These are phyloP conservation scores for Ameiurus melas DNA, from an alignment of 2,113 vertebrate species.

Conservation along the genomic window DNA sequence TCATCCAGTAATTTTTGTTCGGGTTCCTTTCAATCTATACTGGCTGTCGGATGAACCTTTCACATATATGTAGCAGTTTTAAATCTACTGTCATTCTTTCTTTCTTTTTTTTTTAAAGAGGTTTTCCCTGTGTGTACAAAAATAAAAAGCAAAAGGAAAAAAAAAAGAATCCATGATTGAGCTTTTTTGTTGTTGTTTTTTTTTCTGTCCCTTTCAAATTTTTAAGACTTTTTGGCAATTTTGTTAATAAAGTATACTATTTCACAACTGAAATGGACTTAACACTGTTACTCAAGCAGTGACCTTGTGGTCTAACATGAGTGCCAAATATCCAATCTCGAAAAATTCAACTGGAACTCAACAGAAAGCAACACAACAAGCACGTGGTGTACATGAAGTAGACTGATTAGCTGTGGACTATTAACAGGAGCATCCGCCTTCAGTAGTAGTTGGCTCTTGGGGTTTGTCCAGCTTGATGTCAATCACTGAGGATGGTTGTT, in stretches of 20 bases:
- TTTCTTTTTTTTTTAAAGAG: conserved; percentile 53
- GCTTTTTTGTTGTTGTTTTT: conserved; percentile 55
- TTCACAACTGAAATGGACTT: conserved; percentile 79
- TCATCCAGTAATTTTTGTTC: conserved; percentile 52
- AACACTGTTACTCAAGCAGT: conserved; percentile 70
- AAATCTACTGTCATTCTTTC: conserved; percentile 33
- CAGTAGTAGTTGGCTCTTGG: conserved; percentile 75
- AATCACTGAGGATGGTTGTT: conserved; percentile 66
- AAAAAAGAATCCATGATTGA: conserved; percentile 70
- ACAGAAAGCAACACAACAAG: conserved; percentile 88
- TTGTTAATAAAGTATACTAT: conserved; percentile 84
- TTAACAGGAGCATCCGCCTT: conserved; percentile 80
- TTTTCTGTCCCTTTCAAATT: conserved; percentile 63
- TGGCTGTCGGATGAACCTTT: conserved; percentile 31
- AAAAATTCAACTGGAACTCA: conserved; percentile 75
- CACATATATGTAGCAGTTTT: conserved; percentile 44
- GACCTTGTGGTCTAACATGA: conserved; percentile 60
- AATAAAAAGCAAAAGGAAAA: conserved; percentile 79
- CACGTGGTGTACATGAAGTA: conserved; percentile 67
- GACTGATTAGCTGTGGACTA: conserved; percentile 36
- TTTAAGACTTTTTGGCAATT: conserved; percentile 81
- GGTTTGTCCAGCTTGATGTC: conserved; percentile 82
- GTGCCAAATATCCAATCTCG: conserved; percentile 72
- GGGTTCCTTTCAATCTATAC: conserved; percentile 31
- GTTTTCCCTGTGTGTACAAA: conserved; percentile 82